Conservation (phyloP, 1,140 invertebrate genomes). For the Lepidurus couesii region DNA sequence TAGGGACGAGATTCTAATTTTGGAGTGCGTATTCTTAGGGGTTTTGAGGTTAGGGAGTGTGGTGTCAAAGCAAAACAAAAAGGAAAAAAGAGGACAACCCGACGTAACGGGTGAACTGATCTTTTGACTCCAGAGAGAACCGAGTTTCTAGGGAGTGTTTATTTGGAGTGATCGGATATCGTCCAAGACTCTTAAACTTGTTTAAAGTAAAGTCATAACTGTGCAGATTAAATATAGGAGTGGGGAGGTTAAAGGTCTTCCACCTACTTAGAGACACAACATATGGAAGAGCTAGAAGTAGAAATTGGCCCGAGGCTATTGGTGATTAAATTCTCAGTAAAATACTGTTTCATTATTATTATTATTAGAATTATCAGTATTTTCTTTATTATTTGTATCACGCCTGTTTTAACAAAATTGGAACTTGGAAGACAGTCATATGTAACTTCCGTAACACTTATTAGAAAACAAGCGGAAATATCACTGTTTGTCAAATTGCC, state of each 20-base stretch:
- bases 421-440: background rate
- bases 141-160: conserved; percentile 2
- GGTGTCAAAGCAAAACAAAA: background rate
- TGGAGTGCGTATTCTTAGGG: background rate
- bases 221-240: background rate
- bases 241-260: background rate
- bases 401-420: background rate
- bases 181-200: background rate
- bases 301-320: background rate
- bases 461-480: background rate
- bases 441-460: background rate
- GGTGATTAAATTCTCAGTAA: background rate
- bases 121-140: conserved; percentile 24
- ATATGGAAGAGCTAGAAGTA: background rate
- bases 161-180: background rate
- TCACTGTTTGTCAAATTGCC: too few relatives aligned
- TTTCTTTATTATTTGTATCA: too few relatives aligned
- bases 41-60: background rate
- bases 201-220: conserved; percentile 15
- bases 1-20: background rate
- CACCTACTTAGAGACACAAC: conserved; percentile 7
- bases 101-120: background rate
- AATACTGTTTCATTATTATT: too few relatives aligned
- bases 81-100: background rate
- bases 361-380: too few relatives aligned